Base-by-base conservation (phyloP, 2,888 invertebrate genomes). In the Diplazon laetatorius region DNA sequence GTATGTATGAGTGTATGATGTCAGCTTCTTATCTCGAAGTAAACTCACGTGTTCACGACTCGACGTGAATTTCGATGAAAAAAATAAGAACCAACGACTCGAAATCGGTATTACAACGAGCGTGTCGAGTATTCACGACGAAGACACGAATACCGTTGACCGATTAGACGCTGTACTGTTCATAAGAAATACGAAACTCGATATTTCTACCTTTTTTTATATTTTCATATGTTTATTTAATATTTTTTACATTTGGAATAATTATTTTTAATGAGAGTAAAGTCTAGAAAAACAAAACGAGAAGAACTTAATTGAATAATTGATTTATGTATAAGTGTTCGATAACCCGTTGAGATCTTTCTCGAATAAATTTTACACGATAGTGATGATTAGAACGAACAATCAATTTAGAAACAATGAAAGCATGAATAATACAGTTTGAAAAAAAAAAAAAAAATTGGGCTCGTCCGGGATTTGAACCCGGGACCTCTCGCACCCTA, bases 401-500 rank as follows among this genome's bases (percentile, higher is more conserved):
- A n/a, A n/a, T n/a, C n/a, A n/a, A n/a, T n/a, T n/a, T n/a, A n/a
- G n/a, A n/a, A n/a, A n/a, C n/a, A n/a, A n/a, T n/a, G n/a, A n/a
- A n/a, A n/a, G n/a, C n/a, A n/a, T n/a, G n/a, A 30, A 30, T 30
- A 30, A 30, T 46, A 16, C 8, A 18, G 14, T 46, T 5, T 2
- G 12, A n/a, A 4, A 35, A 20, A 74, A 48, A 37, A 63, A 75
- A 68, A 81, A 82, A 83, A 82, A 80, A 75, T 6, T 39, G 82
- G 83, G 83, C 83, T 84, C 83, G 82, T 84, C 84, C 83, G 82
- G 83, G 84, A 84, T 82, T 84, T 84, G 83, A 84, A 84, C 92
- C 92, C 92, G 92, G 92, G 92, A 92, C 92, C 92, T 92, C 92
- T 92, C 92, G 92, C 92, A 92, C 92, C 92, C 92, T 91, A 92